These are phyloP conservation scores for Cryptoleucopteryx plumbea DNA, from an alignment of 2,113 vertebrate species.

Conservation along the genomic window DNA sequence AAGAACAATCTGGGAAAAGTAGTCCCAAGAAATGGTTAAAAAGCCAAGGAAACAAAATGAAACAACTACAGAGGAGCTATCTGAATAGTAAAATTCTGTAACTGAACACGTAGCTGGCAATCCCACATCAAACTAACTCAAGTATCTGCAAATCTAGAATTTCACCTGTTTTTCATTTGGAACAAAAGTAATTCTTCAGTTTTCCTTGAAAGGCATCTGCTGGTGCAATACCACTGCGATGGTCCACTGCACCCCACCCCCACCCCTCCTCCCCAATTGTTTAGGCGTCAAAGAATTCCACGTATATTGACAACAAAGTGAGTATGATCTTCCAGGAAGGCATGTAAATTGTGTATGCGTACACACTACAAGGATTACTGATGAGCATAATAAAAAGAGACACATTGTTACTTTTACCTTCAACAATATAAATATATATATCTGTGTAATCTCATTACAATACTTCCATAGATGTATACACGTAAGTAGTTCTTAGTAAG, in stretches of 20 bases:
- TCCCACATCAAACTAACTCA: background rate
- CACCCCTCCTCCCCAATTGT: rapidly evolving
- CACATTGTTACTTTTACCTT: background rate
- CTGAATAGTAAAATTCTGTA: background rate
- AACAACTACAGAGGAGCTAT: background rate
- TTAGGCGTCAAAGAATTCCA: background rate
- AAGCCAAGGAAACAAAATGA: background rate
- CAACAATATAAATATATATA: background rate
- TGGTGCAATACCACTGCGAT: background rate
- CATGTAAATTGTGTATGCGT: background rate
- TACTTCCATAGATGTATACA: background rate
- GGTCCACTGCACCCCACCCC: background rate
- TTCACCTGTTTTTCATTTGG: background rate
- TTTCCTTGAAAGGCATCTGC: background rate
- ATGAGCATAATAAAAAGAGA: background rate
- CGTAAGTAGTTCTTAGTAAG: background rate
- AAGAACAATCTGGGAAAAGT: background rate
- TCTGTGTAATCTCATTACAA: background rate
- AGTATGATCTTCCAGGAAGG: background rate
- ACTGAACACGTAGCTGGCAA: background rate
- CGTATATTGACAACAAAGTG: rapidly evolving
- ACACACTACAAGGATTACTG: background rate
- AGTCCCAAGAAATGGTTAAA: background rate
- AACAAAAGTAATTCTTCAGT: background rate
- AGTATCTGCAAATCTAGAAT: background rate